Base-by-base conservation (phyloP, 2,113 vertebrate genomes). In the Zosterops borbonicus region DNA sequence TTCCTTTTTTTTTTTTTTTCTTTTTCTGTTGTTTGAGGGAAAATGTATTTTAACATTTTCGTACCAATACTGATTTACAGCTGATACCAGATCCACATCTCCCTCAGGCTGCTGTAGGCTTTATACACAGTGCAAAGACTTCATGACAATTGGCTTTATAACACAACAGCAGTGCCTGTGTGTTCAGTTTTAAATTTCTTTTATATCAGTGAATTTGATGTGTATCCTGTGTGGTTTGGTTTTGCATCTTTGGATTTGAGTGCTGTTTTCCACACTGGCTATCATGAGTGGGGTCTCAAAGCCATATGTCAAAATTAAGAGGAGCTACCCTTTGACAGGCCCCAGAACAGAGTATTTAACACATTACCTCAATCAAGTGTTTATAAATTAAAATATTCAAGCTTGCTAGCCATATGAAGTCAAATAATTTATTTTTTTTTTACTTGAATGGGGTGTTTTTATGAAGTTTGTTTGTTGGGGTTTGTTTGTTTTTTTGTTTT, bases 171-270 rank as follows among this genome's bases (percentile, higher is more conserved):
- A 19, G 6, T 44, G n/a, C n/a, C 21, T 77, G 5, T 14, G 7
- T 52, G 37, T 25, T 52, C 23, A 31, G 39, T 42, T 88, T 62
- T 35, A 69, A 83, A n/a, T 73, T 37, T 35, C 6, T 56, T 56
- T 55, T 56, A 22, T 79, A 79, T 65, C 16, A 23, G n/a, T 68
- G 35, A 82, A 59, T 49, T 82, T 0, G 0, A 0, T 46, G 8
- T 1, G 0, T 22, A 2, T 28, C n/a, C 27, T n/a, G 10, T 59
- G 62, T 14, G 78, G 22, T 60, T 90, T 60, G 35, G 8, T 23
- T 62, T 74, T 63, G 37, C 2, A 2, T 25, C 25, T 65, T 44
- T 2, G 3, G 17, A 25, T 53, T 69, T 20, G 19, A 12, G n/a
- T 31, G 44, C 21, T 53, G 22, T 41, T 92, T 65, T n/a, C 29